phyloP scores from a whole-genome alignment of 23 tunicate species.

The Styela plicata region DNA sequence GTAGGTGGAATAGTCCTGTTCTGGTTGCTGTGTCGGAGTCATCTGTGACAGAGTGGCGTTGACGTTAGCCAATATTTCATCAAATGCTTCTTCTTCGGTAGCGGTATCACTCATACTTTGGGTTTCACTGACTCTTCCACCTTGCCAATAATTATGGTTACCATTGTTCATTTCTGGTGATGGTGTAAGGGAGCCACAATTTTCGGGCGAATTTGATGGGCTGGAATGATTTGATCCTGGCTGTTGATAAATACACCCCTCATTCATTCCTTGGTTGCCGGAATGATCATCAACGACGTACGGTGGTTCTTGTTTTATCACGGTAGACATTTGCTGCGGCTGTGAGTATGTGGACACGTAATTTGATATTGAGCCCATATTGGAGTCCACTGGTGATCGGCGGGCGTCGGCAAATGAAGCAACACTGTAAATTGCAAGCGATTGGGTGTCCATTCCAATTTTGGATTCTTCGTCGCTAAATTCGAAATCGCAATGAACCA shows the following conservation, averaged over 20 bases:
- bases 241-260: slow-evolving; percentile 8
- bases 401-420: slow-evolving; percentile 14
- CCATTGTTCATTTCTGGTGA: slow-evolving; percentile 31
- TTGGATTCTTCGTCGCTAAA: background rate
- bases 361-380: background rate
- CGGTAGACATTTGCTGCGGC: background rate
- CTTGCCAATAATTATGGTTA: slow-evolving; percentile 16
- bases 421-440: slow-evolving; percentile 24
- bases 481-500: slow-evolving; percentile 33
- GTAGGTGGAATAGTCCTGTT: slow-evolving; percentile 11
- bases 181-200: slow-evolving; percentile 13
- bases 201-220: slow-evolving; percentile 22
- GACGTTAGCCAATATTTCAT: slow-evolving; percentile 31
- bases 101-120: slow-evolving; percentile 26
- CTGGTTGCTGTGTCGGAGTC: slow-evolving; percentile 17
- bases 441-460: slow-evolving; percentile 25
- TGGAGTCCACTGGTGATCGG: slow-evolving; percentile 13
- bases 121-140: slow-evolving; percentile 4
- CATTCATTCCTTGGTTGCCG: slow-evolving; percentile 1
- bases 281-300: slow-evolving; percentile 6
- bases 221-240: slow-evolving; percentile 26
- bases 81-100: slow-evolving; percentile 48
- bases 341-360: slow-evolving; percentile 16
- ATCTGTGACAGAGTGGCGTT: slow-evolving; percentile 22
- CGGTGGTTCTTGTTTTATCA: slow-evolving; percentile 24